Base-by-base conservation (phyloP, 2,113 vertebrate species). In the Dryoscopus gambensis region DNA sequence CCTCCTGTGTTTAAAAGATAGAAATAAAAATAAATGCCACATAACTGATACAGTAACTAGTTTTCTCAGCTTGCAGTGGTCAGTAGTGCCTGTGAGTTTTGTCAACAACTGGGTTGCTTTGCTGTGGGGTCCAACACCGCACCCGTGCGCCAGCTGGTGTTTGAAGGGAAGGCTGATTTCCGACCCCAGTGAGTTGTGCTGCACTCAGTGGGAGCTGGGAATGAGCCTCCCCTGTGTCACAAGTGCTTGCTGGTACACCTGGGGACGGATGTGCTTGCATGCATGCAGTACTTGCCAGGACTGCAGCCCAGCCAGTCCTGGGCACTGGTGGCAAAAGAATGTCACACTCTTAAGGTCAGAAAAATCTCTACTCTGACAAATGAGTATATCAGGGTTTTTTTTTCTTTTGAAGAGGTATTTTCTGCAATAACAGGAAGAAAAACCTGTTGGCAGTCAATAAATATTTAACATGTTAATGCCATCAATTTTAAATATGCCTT, bases 131-230 rank as follows among this genome's bases (percentile, higher is more conserved):
- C 46, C 37, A 35, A 7, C 2, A 1, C 27, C 25, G 3, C 37
- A 7, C 15, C 24, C 0, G 0, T 23, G 35, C 52, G 37, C 5
- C 2, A 47, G 33, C 40, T 73, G 76, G 9, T 3, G 8, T 67
- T 35, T 52, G 52, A 55, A 31, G 33, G 60, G 23, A 73, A 64
- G 42, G 55, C 47, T 59, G 30, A 35, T 59, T 30, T 5, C 9
- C 0, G 1, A 28, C 21, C 15, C 33, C 35, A 14, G 46, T 0
- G 0, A 17, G 18, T 40, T 74, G 33, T 63, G 60, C 84, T 42
- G 56, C 0, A 0, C 23, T 39, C 18, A 6, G n/a, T 4, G 7
- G 31, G 55, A 88, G 79, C 64, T 92, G 91, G 30, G 37, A 60
- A 21, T 13, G 68, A 86, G 24, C 37, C 30, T 60, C 21, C 28